These are phyloP conservation scores for Rotaria sp. DNA, from an alignment of 2,888 invertebrate genomes.

Conservation along the genomic window DNA sequence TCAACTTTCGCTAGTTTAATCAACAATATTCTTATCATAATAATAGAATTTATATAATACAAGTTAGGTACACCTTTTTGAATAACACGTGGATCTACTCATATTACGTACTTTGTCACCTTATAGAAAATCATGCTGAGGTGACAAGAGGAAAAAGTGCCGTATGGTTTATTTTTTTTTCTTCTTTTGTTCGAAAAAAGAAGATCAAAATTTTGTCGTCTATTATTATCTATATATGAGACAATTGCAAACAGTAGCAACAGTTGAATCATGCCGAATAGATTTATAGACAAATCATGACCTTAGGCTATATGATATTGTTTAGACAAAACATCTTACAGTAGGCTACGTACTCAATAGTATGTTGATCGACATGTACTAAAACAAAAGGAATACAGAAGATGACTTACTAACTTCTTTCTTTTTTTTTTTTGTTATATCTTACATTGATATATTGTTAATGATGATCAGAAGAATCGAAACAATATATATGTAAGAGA, in stretches of 20 bases:
- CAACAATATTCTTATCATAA: not conserved
- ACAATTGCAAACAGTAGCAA: no score
- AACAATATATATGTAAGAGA: not conserved
- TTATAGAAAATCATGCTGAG: not conserved
- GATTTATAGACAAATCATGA: no score
- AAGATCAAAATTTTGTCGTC: no score
- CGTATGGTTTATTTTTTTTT: not conserved
- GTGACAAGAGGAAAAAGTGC: not conserved
- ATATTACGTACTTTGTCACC: not conserved
- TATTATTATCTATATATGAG: no score
- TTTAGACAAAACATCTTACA: no score
- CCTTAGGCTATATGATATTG: no score
- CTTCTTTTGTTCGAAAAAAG: not conserved
- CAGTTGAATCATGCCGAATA: no score
- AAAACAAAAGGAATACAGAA: no score
- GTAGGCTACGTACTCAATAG: no score
- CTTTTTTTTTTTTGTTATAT: not conserved
- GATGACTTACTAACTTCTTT: no score
- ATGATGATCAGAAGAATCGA: not conserved
- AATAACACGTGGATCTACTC: not conserved
- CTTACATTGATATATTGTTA: not conserved
- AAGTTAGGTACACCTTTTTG: not conserved
- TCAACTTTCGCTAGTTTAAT: not conserved
- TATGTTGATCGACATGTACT: no score
- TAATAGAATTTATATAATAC: not conserved